Percentiles rank a stretch among this genome's conserved stretches.
phyloP scores from a whole-genome alignment of 2,797 vertebrate species.

The Tauraco hartlaubi region DNA sequence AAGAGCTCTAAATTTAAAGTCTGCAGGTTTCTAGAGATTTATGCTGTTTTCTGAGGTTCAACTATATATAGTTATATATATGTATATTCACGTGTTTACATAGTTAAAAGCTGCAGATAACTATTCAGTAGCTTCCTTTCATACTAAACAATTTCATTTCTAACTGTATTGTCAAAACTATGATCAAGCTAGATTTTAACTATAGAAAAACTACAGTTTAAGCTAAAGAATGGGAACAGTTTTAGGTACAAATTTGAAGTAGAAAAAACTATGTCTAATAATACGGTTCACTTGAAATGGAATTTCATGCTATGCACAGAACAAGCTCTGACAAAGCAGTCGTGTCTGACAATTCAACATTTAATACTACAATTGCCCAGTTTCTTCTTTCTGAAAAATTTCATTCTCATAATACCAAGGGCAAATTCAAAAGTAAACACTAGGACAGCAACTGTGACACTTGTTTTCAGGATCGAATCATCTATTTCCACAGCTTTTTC shows the following conservation, averaged over 20 bases:
- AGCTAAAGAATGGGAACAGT: neutral
- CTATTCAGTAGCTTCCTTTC: neutral
- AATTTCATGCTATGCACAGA: neutral
- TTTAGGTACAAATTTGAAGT: neutral
- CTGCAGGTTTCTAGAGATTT: neutral
- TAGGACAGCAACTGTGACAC: neutral
- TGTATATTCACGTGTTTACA: neutral
- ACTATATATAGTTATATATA: too few species aligned
- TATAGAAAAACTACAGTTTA: neutral
- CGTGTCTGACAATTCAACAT: neutral
- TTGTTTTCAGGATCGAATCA: neutral
- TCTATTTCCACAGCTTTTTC: neutral
- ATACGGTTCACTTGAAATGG: neutral
- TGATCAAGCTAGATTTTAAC: neutral
- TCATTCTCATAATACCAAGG: neutral
- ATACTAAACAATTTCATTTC: neutral
- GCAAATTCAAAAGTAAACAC: neutral
- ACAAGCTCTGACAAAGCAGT: neutral
- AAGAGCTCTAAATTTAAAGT: neutral
- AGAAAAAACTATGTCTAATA: neutral
- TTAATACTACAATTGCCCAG: neutral
- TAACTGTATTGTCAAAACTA: neutral
- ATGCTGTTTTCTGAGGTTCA: neutral
- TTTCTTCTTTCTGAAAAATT: neutral
- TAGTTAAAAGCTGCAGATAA: neutral